These are phyloP conservation scores for Drosophila longiperda DNA, from an alignment of 2,888 invertebrate genomes.

Conservation along the genomic window DNA sequence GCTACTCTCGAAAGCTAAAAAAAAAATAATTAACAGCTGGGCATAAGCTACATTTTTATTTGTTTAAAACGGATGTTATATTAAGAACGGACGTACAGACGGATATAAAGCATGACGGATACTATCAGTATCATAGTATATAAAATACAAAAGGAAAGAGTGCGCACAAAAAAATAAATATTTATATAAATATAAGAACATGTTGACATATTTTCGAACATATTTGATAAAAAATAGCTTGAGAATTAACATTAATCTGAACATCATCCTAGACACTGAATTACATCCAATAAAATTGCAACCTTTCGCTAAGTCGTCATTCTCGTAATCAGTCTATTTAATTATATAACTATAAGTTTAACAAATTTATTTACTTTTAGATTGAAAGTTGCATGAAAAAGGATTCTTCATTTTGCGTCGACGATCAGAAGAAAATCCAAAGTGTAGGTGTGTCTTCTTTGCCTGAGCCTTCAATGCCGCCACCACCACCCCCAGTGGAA, in stretches of 20 bases:
- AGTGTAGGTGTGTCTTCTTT: constrained; percentile 86
- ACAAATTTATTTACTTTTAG: constrained; percentile 62
- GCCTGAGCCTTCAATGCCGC: constrained; percentile 91
- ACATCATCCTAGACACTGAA: neutral
- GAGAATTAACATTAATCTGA: neutral
- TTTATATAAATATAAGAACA: neutral
- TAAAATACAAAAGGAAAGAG: too few species aligned
- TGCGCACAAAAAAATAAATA: neutral
- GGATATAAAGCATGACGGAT: too few species aligned
- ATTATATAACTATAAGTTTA: neutral
- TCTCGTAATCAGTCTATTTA: neutral
- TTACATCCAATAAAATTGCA: neutral
- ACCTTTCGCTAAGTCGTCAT: neutral
- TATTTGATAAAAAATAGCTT: neutral
- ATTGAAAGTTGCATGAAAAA: constrained; percentile 88
- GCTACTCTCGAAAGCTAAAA: neutral
- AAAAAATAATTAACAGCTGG: neutral
- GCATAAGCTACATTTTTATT: neutral
- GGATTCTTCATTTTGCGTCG: constrained; percentile 67
- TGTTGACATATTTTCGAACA: neutral
- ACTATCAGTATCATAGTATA: too few species aligned
- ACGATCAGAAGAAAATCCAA: constrained; percentile 78
- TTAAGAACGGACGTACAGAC: neutral
- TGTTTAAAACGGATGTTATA: neutral
- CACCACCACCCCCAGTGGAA: constrained; percentile 88